Percentiles rank a stretch among this genome's conserved stretches.
These are phyloP conservation scores for Mechanitis messenoides DNA, from an alignment of 2,888 invertebrate genomes.

Conservation along the genomic window DNA sequence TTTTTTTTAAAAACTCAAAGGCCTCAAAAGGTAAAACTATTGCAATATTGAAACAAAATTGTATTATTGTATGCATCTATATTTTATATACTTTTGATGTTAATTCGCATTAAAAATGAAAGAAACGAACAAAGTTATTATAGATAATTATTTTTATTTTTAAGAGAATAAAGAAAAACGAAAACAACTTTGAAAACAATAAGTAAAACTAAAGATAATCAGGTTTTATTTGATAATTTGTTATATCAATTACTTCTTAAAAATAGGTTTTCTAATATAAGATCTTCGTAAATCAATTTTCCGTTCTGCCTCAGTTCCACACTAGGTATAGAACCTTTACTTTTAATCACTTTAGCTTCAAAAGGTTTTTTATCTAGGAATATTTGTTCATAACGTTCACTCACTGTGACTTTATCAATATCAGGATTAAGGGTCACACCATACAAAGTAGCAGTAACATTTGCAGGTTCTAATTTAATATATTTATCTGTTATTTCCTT, in stretches of 20 bases:
- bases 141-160: no score
- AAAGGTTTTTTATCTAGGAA: slow-evolving; percentile 57
- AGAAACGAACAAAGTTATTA: no score
- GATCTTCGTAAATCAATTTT: slow-evolving; percentile 48
- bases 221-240: not conserved
- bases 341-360: slow-evolving; percentile 45
- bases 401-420: slow-evolving; percentile 43
- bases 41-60: no score
- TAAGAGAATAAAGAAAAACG: not conserved
- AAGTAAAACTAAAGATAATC: not conserved
- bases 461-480: slow-evolving; percentile 69
- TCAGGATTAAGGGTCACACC: slow-evolving; percentile 52
- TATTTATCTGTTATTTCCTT: slow-evolving; percentile 71
- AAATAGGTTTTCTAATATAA: slow-evolving; percentile 44
- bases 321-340: slow-evolving; percentile 36
- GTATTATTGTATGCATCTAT: no score
- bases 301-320: slow-evolving; percentile 53
- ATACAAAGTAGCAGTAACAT: slow-evolving; percentile 67
- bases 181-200: not conserved
- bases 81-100: no score
- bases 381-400: slow-evolving; percentile 43
- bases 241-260: slow-evolving; percentile 17
- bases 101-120: no score
- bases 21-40: no score
- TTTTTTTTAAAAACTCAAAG: no score